Conservation (phyloP, 2,888 invertebrate species). For the Sphaerophoria taeniata region DNA sequence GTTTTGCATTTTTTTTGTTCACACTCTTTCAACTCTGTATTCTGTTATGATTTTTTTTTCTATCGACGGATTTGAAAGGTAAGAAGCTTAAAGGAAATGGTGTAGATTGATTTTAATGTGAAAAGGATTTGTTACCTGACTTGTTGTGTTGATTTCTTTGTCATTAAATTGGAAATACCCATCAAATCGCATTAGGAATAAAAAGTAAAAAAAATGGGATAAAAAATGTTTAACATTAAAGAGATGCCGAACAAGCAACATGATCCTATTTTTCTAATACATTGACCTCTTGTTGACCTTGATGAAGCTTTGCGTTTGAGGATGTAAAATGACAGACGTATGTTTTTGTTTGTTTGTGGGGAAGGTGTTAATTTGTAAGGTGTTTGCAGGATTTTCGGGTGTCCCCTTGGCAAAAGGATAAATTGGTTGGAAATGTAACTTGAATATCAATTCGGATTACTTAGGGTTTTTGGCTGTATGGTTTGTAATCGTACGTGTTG, state of each 20-base stretch:
- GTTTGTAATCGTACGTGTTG: background rate
- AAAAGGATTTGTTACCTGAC: constrained; percentile 57
- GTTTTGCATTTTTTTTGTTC: too few relatives aligned
- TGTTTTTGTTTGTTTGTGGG: background rate
- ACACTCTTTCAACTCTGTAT: background rate
- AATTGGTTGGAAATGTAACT: constrained; percentile 9
- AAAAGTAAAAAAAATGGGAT: constrained; percentile 30
- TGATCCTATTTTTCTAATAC: background rate
- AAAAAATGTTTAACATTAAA: too few relatives aligned
- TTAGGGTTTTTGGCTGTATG: background rate
- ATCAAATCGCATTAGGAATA: constrained; percentile 59
- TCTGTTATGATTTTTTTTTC: background rate
- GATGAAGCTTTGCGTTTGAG: background rate
- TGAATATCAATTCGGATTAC: constrained; percentile 12
- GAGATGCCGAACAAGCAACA: background rate
- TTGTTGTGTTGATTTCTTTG: constrained; percentile 47
- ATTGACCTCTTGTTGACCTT: background rate
- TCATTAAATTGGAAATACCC: constrained; percentile 59
- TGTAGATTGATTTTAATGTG: constrained; percentile 64
- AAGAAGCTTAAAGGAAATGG: constrained; percentile 33
- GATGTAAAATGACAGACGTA: background rate
- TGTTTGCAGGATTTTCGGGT: background rate
- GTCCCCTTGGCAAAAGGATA: constrained; percentile 6
- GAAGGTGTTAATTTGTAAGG: constrained; percentile 4
- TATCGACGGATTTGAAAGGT: constrained; percentile 18